Base-by-base conservation (phyloP, 1,140 invertebrate species). In the Ruditapes philippinarum region DNA sequence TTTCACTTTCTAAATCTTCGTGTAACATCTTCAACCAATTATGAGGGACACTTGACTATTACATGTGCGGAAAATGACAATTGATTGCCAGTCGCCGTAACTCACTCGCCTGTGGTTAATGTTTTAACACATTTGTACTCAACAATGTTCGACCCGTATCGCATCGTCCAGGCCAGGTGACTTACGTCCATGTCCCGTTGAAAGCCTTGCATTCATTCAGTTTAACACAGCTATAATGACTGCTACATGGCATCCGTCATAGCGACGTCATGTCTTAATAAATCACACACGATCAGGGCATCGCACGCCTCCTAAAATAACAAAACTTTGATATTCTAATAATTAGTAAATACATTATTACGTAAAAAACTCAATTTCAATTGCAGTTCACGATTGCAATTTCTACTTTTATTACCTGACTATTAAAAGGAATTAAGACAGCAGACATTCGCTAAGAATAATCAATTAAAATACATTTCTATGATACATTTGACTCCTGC, bases 91-190 rank as follows among this genome's bases (percentile, higher is more conserved):
- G 28, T 51, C 51, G 83, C 70, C 60, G 57, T 31, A 49, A 65
- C n/a, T 65, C 65, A 83, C 17, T 76, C 68, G 33, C n/a, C 70
- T 57, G 83, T 76, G 65, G 45, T 40, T 74, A 86, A 86, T 86
- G 49, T 76, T 70, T 22, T 86, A 45, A 65, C 70, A 49, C 38
- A 42, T 74, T 74, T 54, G 73, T 40, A 49, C 73, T 51, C 73
- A 51, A 57, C 83, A 51, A 31, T 57, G 38, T 70, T 88, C 85
- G 76, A 80, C 85, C 85, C 85, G 85, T 88, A 88, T 88, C 40
- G 31, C 33, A 68, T 51, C 38, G 82, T 33, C 40, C n/a, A 38
- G 60, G 38, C 62, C 82, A 84, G 82, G 85, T 88, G 85, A 88
- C 81, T 38, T 79, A 40, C 49, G 57, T 40, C n/a, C 38, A 80